Evolutionary conservation across 2,113 vertebrate genomes (phyloP), one percentile per base, ranked within the genome.

Genomic region (Fukomys damarensis): DNA sequence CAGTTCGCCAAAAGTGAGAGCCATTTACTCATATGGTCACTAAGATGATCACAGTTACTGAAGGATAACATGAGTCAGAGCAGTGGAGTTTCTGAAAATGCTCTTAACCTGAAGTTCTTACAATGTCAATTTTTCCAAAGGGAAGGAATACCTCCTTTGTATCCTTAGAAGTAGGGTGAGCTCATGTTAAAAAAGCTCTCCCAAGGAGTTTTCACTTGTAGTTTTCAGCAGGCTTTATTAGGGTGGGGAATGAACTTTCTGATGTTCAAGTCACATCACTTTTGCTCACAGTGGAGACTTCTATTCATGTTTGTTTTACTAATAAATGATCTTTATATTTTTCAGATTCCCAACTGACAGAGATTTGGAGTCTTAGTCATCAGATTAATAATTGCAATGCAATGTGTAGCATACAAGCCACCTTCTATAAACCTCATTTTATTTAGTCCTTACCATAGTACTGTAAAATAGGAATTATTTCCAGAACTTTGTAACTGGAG

Each of bases 311-410:
- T 79, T 66, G 30, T 70, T 94, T 90, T 76, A n/a, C 43, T 56
- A 93, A 14, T 38, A 89, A 92, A 89, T 16, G 16, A 49, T 82
- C 38, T 3, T 80, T 86, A 61, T 26, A 59, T 46, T 77, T 90
- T 93, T 84, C 32, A 74, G 66, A 88, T 82, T 92, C 35, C 11
- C 79, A 66, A 38, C 46, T 56, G 76, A 76, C 20, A 80, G 66
- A 93, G 66, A 89, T 89, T 89, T 94, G 63, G 38, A 81, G n/a
- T 84, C 85, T 68, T 84, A 70, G 58, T 54, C 26, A 19, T 93
- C 81, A 52, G 19, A 84, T 80, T 87, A 86, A 89, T 46, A 95
- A 72, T 52, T 84, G 14, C 32, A 68, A 83, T 93, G 22, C 35
- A 72, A 81, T 90, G 74, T 92, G 41, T 83, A 89, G 43, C n/a